Base-by-base conservation (phyloP, 2,888 invertebrate genomes). In the Meteorus cinctellus region DNA sequence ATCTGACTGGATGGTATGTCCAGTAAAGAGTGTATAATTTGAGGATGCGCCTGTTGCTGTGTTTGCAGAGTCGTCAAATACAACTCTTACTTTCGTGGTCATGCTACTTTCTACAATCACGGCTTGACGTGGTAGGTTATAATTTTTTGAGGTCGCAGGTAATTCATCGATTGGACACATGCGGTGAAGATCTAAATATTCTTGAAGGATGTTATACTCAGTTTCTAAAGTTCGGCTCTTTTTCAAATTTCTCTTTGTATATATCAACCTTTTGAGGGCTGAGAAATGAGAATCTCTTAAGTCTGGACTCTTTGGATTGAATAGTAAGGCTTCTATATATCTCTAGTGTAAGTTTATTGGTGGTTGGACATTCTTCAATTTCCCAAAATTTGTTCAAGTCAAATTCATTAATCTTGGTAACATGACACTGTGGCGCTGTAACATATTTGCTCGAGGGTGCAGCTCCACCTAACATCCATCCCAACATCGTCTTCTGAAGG, bases 1-100 rank as follows among this genome's bases (percentile, higher is more conserved):
- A 51, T 83, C 83, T 2, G 80, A 55, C 78, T 83, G 83, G 6
- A 85, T 76, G 4, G 76, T 80, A 0, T 83, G 81, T 12, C 83
- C 83, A 1, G 76, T 71, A n/a, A 80, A 62, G 8, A 85, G 62
- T 6, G 62, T 45, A 74, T 82, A 70, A 81, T 84, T 69, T 67
- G 76, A 29, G 0, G 81, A 78, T 4, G 79, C 19, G 12, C 79
- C 78, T 1, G 72, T 77, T 3, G 77, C 65, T 2, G 81, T 67
- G 34, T 78, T 72, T 0, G 79, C 80, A 1, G 82, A 83, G 0
- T 80, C 83, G 74, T 83, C 82, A 55, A 84, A 83, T 4, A 83
- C 83, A 0, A 82, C 80, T 1, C 83, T 78, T 12, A 83, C 10
- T 70, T 82, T 84, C 1, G 81, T 84, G 0, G 84, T 78, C 16